Evolutionary conservation across 2,888 invertebrate species (phyloP).

Genomic region (Nudaria mundana): DNA sequence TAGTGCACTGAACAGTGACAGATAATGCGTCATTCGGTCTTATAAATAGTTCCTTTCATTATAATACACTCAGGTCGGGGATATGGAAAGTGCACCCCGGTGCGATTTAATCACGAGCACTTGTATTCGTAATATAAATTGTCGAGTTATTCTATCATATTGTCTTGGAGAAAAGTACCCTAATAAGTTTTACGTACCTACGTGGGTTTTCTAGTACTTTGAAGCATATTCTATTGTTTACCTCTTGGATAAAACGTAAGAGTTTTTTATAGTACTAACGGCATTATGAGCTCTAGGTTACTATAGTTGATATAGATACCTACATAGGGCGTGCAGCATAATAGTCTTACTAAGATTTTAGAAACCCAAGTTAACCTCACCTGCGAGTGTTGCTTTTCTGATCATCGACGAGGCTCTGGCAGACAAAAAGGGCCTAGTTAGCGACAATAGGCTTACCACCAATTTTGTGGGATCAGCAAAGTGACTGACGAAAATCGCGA

Average conservation of each 20-base stretch:
- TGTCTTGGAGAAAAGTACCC: constrained; percentile 5
- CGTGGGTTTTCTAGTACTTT: constrained; percentile 6
- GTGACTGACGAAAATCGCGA: too few species aligned
- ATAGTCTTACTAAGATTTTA: too few species aligned
- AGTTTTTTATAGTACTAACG: background rate
- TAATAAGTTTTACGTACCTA: constrained; percentile 1
- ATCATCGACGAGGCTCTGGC: too few species aligned
- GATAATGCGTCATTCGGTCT: constrained; percentile 32
- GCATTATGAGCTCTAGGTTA: background rate
- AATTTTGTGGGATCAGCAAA: too few species aligned
- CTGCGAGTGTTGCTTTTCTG: too few species aligned
- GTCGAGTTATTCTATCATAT: constrained; percentile 9
- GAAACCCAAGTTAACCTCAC: too few species aligned
- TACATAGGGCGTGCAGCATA: too few species aligned
- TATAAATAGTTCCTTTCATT: constrained; percentile 40
- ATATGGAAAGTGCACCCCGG: constrained; percentile 22
- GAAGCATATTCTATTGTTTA: background rate
- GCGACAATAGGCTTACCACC: too few species aligned
- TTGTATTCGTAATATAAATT: constrained; percentile 17
- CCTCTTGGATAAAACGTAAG: background rate
- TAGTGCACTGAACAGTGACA: constrained; percentile 30
- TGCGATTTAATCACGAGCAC: constrained; percentile 35
- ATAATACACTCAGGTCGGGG: constrained; percentile 30
- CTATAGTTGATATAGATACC: too few species aligned
- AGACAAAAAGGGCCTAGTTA: too few species aligned